Percentiles rank a stretch among this genome's conserved stretches.
phyloP scores from a whole-genome alignment of 2,113 vertebrate genomes.

The Numenius arquata region DNA sequence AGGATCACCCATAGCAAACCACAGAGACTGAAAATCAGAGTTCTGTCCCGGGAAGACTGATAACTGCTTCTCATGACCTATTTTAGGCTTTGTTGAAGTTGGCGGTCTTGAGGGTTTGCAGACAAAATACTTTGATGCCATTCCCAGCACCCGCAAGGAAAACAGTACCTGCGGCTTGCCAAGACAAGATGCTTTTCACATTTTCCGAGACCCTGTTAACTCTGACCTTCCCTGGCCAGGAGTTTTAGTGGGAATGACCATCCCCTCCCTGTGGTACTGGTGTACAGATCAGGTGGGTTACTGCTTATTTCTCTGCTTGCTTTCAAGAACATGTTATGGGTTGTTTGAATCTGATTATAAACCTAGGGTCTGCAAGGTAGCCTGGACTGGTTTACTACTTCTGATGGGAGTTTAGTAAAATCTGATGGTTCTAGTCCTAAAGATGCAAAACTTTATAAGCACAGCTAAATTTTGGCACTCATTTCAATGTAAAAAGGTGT shows the following conservation, averaged over 20 bases:
- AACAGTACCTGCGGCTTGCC: slow-evolving; percentile 92
- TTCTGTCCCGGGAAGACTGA: background rate
- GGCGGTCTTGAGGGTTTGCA: slow-evolving; percentile 86
- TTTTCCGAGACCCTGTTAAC: slow-evolving; percentile 88
- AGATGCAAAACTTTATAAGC: background rate
- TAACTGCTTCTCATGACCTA: background rate
- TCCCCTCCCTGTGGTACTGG: slow-evolving; percentile 98
- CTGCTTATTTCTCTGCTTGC: background rate
- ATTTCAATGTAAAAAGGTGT: background rate
- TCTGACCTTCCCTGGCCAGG: slow-evolving; percentile 97
- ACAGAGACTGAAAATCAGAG: background rate
- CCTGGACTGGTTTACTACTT: background rate
- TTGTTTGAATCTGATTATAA: background rate
- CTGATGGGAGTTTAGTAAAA: background rate
- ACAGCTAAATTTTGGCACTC: background rate
- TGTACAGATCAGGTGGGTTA: slow-evolving; percentile 92
- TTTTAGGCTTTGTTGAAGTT: slow-evolving; percentile 84
- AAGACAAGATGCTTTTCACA: slow-evolving; percentile 88
- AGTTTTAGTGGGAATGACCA: slow-evolving; percentile 90
- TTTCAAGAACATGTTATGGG: background rate
- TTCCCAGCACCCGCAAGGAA: slow-evolving; percentile 76
- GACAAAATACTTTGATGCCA: slow-evolving; percentile 80
- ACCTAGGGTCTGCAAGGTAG: background rate
- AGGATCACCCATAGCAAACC: background rate
- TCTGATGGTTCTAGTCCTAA: background rate